Evolutionary conservation across 2,888 invertebrate genomes (phyloP).

Genomic region (Polyommatus icarus): DNA sequence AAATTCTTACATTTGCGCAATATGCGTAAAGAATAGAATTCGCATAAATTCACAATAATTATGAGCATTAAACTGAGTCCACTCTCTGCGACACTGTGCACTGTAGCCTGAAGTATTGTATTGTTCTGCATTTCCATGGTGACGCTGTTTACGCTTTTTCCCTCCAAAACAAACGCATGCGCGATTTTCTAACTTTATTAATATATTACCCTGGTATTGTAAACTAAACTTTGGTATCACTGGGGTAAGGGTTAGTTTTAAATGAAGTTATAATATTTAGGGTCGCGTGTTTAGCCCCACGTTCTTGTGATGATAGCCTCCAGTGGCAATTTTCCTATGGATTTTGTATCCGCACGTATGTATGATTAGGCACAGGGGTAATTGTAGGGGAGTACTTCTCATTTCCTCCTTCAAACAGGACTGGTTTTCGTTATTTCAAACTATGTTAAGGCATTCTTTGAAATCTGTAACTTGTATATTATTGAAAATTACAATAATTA

Average conservation of each 20-base stretch:
- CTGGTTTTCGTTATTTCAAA: conserved; percentile 45
- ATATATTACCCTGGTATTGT: conserved; percentile 29
- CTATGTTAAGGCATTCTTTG: conserved; percentile 35
- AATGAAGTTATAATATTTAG: conserved; percentile 26
- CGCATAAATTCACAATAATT: neutral
- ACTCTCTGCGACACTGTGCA: neutral
- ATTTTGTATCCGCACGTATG: conserved; percentile 51
- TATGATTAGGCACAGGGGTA: conserved; percentile 48
- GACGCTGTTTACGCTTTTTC: conserved; percentile 69
- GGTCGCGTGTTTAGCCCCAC: conserved; percentile 63
- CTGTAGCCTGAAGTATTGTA: conserved; percentile 44
- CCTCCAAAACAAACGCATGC: conserved; percentile 77
- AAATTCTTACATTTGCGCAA: neutral
- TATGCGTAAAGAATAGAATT: neutral
- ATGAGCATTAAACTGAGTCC: neutral
- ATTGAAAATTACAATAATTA: neutral
- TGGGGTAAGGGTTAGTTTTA: conserved; percentile 31
- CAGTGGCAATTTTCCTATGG: conserved; percentile 70
- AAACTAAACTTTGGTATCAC: conserved; percentile 34
- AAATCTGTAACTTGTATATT: neutral
- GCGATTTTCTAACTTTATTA: conserved; percentile 47
- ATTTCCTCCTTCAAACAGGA: conserved; percentile 58
- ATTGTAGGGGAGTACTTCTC: conserved; percentile 56
- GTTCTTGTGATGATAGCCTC: conserved; percentile 60
- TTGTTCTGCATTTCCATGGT: conserved; percentile 61